These are phyloP conservation scores for Chloropsis hardwickii DNA, from an alignment of 2,113 vertebrate genomes.

Conservation along the genomic window DNA sequence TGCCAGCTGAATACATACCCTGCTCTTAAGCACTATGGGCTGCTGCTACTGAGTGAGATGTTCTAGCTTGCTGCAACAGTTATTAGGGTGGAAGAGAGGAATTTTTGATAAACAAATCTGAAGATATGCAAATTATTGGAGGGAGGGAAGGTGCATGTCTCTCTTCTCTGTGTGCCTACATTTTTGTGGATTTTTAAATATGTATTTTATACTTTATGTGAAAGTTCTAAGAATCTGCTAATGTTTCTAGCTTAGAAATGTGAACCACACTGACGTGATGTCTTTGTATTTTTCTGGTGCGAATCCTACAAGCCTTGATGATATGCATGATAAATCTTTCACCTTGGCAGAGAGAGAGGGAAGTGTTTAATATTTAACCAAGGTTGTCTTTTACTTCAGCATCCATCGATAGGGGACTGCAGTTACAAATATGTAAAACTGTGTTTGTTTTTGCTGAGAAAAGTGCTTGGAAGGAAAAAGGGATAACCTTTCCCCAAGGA, in stretches of 20 bases:
- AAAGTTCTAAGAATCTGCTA: neutral
- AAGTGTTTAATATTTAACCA: constrained; percentile 56
- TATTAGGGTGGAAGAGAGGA: neutral
- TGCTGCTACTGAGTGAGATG: neutral
- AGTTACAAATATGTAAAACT: constrained; percentile 9
- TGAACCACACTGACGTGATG: neutral
- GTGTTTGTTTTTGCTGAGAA: constrained; percentile 2
- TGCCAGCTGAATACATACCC: neutral
- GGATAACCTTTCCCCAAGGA: neutral
- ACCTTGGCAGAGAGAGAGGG: constrained; percentile 15
- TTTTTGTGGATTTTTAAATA: neutral
- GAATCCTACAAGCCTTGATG: neutral
- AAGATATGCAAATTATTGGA: neutral
- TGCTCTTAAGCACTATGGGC: accelerated
- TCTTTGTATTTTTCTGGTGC: neutral
- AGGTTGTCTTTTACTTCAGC: constrained; percentile 24
- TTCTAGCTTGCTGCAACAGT: neutral
- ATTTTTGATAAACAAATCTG: neutral
- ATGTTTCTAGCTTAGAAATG: neutral
- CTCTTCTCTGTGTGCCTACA: neutral
- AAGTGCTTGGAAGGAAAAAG: neutral
- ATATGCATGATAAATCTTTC: constrained; percentile 5
- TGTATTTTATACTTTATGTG: neutral
- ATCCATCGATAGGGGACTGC: neutral
- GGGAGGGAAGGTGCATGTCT: neutral